phyloP scores from a whole-genome alignment of 1,140 invertebrate species.

The Wiebesia pumilae region DNA sequence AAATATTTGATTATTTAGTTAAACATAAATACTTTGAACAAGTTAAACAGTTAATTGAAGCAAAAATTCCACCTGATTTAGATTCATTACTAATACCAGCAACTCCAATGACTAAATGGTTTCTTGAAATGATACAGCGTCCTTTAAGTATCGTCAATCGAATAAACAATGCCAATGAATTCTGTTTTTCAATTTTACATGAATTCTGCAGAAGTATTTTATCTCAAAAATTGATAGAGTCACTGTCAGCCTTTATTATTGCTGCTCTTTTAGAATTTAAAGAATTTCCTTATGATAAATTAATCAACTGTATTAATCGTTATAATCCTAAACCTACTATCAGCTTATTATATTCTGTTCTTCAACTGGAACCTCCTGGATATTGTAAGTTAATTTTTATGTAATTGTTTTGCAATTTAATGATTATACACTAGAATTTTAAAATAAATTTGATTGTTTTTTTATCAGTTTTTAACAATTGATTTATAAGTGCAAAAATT shows the following conservation, averaged over 20 bases:
- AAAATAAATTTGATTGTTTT: neutral
- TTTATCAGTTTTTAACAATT: neutral
- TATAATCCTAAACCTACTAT: constrained; percentile 65
- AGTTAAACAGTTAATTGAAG: constrained; percentile 82
- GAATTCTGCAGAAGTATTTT: constrained; percentile 67
- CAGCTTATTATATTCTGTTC: constrained; percentile 78
- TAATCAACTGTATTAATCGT: constrained; percentile 73
- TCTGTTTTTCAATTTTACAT: constrained; percentile 64
- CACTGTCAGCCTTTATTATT: constrained; percentile 73
- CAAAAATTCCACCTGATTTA: constrained; percentile 82
- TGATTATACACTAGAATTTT: neutral
- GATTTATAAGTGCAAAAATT: neutral
- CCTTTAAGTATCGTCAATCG: constrained; percentile 78
- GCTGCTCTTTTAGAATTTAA: constrained; percentile 72
- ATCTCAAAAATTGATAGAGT: constrained; percentile 68
- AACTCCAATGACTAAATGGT: constrained; percentile 82
- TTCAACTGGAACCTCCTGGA: constrained; percentile 80
- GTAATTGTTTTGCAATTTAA: neutral
- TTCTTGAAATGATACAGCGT: constrained; percentile 85
- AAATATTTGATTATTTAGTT: constrained; percentile 69
- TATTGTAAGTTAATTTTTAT: constrained; percentile 76
- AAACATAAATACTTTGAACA: constrained; percentile 82
- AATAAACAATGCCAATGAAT: constrained; percentile 64
- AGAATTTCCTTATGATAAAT: constrained; percentile 73
- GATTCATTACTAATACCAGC: constrained; percentile 82